These are phyloP conservation scores for Nephrotoma appendiculata DNA, from an alignment of 2,888 invertebrate species.

Conservation along the genomic window DNA sequence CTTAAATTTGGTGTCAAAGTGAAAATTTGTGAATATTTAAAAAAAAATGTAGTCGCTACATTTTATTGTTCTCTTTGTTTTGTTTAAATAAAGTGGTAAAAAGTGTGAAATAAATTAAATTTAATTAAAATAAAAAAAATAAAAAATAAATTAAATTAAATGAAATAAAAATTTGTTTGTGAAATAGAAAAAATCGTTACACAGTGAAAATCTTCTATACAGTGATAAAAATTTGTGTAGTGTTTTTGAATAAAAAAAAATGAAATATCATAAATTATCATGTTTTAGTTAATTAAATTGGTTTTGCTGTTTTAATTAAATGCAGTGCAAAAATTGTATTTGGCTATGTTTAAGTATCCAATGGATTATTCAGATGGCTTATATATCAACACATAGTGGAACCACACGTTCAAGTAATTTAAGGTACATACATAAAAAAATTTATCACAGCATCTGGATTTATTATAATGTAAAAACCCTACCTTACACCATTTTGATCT, in stretches of 20 bases:
- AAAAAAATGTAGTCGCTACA: neutral
- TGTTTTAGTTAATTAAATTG: neutral
- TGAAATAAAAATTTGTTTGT: neutral
- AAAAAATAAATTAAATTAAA: too few relatives aligned
- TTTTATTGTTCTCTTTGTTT: neutral
- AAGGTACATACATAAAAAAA: neutral
- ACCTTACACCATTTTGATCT: neutral
- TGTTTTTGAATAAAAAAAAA: neutral
- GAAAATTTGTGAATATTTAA: neutral
- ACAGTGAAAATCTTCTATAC: neutral
- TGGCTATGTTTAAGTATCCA: constrained; percentile 13
- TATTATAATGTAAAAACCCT: neutral
- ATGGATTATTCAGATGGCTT: constrained; percentile 32
- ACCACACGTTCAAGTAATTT: constrained; percentile 15
- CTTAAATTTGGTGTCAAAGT: neutral
- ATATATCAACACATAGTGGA: constrained; percentile 32
- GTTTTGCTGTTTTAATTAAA: neutral
- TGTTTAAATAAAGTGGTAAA: neutral
- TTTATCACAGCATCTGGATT: neutral
- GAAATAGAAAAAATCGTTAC: neutral
- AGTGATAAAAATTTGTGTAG: neutral
- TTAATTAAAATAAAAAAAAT: neutral
- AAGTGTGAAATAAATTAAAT: neutral
- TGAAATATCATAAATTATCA: neutral
- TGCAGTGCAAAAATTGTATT: neutral